phyloP scores from a whole-genome alignment of 2,113 vertebrate genomes.

The Psilopsiagon aymara region DNA sequence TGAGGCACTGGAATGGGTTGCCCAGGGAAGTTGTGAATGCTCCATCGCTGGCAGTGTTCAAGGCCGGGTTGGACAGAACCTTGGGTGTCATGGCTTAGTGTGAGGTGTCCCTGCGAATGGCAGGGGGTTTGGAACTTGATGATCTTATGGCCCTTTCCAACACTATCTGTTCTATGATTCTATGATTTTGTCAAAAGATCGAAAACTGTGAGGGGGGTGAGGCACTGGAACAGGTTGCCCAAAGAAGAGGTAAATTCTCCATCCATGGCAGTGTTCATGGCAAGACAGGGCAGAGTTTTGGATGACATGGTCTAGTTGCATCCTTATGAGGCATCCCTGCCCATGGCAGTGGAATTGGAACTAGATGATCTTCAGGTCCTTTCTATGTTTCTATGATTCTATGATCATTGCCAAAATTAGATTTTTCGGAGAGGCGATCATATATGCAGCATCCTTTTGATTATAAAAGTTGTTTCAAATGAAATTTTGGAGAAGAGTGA shows the following conservation, averaged over 20 bases:
- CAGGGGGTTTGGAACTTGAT: too few species aligned
- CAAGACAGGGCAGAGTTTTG: background rate
- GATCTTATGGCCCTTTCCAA: too few species aligned
- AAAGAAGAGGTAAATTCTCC: background rate
- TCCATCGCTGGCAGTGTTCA: too few species aligned
- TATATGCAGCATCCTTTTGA: background rate
- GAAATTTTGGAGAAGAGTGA: background rate
- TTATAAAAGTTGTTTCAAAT: background rate
- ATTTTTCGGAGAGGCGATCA: background rate
- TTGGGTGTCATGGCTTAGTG: too few species aligned
- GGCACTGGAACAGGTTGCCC: background rate
- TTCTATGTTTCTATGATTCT: background rate
- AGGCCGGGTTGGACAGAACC: too few species aligned
- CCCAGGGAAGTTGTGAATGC: too few species aligned
- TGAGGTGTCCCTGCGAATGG: too few species aligned
- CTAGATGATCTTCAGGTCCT: background rate
- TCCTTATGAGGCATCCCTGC: background rate
- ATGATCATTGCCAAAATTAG: background rate
- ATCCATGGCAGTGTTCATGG: background rate
- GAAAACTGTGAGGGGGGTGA: background rate
- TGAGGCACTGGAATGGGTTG: too few species aligned
- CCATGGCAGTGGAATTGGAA: background rate
- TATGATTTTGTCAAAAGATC: background rate
- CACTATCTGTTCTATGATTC: too few species aligned
- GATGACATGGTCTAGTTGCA: background rate